A percentile compares a stretch with the other conserved stretches of the same genome.
Conservation (phyloP, 2,113 vertebrate species). For the Amblyopsis rosae region DNA sequence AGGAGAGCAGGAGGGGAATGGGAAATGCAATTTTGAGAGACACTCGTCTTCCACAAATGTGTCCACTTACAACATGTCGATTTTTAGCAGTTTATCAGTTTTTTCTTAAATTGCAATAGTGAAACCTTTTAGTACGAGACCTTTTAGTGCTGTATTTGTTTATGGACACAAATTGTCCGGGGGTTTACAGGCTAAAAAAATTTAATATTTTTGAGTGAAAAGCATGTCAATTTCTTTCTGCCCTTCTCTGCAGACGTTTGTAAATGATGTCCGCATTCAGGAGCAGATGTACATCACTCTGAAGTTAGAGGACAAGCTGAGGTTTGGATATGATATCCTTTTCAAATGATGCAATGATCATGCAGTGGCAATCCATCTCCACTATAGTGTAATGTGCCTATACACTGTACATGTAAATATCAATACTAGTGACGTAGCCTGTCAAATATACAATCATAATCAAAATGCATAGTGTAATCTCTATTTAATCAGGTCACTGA, state of each 20-base stretch:
- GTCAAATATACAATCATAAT: too few relatives aligned
- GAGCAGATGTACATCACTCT: slow-evolving; percentile 97
- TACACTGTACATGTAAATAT: background rate
- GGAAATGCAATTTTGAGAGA: background rate
- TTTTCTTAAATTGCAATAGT: too few relatives aligned
- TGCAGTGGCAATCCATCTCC: background rate
- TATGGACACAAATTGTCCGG: too few relatives aligned
- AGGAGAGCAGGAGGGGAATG: slow-evolving; percentile 2
- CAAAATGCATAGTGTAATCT: too few relatives aligned
- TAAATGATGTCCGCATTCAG: slow-evolving; percentile 96
- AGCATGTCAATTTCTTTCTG: background rate
- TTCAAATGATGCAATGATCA: slow-evolving; percentile 41
- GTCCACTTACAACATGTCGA: too few relatives aligned
- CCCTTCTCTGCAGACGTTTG: slow-evolving; percentile 86
- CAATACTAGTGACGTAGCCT: background rate
- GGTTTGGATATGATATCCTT: slow-evolving; percentile 99
- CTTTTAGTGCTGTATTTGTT: too few relatives aligned
- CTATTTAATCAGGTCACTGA: too few relatives aligned
- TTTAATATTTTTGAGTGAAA: background rate
- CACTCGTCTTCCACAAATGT: background rate
- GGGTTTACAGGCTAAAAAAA: too few relatives aligned
- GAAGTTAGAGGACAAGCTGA: slow-evolving; percentile 95
- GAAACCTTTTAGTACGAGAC: too few relatives aligned
- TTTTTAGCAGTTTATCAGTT: too few relatives aligned
- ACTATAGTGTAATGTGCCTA: too few relatives aligned